phyloP scores from a whole-genome alignment of 2,797 vertebrate genomes.

The Pseudotriccus pelzelni region DNA sequence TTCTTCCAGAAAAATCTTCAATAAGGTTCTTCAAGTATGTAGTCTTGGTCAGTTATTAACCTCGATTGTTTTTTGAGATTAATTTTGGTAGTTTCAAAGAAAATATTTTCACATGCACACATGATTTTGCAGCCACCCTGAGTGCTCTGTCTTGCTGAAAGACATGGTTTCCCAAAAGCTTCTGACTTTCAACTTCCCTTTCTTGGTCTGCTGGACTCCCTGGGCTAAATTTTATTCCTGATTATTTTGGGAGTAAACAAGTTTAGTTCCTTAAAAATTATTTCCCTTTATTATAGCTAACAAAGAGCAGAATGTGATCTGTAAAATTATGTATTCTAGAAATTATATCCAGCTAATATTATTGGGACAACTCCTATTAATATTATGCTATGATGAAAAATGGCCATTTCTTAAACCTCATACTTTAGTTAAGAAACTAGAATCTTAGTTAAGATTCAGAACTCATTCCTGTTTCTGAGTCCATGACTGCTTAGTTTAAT shows the following conservation, averaged over 20 bases:
- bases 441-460: constrained; percentile 20
- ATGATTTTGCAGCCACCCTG: neutral
- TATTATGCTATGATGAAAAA: neutral
- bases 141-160: neutral
- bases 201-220: neutral
- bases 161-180: constrained; percentile 12
- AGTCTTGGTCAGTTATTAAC: neutral
- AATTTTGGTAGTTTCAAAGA: constrained; percentile 17
- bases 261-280: neutral
- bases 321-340: neutral
- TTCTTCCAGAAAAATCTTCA: neutral
- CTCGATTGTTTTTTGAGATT: neutral
- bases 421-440: neutral
- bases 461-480: neutral
- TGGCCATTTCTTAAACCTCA: neutral
- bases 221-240: neutral
- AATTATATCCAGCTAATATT: neutral
- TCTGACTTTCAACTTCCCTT: neutral
- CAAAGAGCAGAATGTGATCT: neutral
- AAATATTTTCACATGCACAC: neutral
- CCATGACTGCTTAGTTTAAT: neutral
- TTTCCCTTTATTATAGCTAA: neutral
- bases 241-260: neutral
- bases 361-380: neutral
- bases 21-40: neutral